phyloP scores from a whole-genome alignment of 2,113 vertebrate species.

The Xiphophorus maculatus region DNA sequence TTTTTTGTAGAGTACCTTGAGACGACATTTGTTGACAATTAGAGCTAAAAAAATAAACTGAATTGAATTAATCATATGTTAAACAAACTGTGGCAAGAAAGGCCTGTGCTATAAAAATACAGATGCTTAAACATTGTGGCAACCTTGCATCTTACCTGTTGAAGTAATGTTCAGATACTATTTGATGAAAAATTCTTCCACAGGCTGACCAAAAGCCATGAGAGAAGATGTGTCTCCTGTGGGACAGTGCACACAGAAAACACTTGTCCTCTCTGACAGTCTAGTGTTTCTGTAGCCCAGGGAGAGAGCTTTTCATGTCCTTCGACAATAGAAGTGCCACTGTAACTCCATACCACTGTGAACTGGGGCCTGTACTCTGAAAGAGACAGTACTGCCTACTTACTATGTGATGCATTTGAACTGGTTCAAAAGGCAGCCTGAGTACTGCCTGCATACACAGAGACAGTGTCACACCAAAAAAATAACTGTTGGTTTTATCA shows the following conservation, averaged over 20 bases:
- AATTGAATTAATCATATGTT: background rate
- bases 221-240: slow-evolving; percentile 54
- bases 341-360: slow-evolving; percentile 46
- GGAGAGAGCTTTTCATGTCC: slow-evolving; percentile 69
- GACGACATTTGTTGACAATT: too few relatives aligned
- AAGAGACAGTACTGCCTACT: slow-evolving; percentile 15
- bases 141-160: slow-evolving; percentile 14
- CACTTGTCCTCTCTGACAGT: slow-evolving; percentile 29
- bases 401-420: background rate
- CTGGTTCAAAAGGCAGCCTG: background rate
- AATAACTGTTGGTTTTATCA: background rate
- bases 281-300: slow-evolving; percentile 47
- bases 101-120: slow-evolving; percentile 32
- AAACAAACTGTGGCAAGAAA: slow-evolving; percentile 2
- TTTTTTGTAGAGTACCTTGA: too few relatives aligned
- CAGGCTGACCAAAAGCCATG: slow-evolving; percentile 43
- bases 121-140: slow-evolving; percentile 19
- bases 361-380: slow-evolving; percentile 33
- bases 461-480: background rate
- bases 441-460: background rate
- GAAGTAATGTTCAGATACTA: slow-evolving; percentile 23
- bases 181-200: slow-evolving; percentile 53
- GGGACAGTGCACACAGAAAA: slow-evolving; percentile 40
- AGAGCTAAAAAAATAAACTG: too few relatives aligned
- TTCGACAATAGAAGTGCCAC: slow-evolving; percentile 52